Percentiles rank a stretch among this genome's conserved stretches.
phyloP scores from a whole-genome alignment of 2,888 invertebrate species.

The Itoplectis maculator region DNA sequence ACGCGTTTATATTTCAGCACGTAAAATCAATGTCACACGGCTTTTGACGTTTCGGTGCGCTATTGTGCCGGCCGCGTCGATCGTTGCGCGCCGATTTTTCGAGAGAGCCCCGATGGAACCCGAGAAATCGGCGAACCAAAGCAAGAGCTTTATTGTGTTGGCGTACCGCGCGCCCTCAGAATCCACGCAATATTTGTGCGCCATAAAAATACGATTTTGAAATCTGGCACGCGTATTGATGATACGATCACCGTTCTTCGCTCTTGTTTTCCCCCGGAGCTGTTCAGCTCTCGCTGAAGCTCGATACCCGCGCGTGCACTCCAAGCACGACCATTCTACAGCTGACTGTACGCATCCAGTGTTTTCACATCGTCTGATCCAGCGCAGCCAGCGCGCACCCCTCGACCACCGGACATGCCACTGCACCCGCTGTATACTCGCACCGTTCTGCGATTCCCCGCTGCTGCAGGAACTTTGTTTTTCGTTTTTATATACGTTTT shows the following conservation, averaged over 20 bases:
- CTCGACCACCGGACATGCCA: neutral
- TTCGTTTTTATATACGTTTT: slow-evolving; percentile 3
- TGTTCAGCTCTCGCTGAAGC: neutral
- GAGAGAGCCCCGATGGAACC: slow-evolving; percentile 18
- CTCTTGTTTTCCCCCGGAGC: slow-evolving; percentile 26
- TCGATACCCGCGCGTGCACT: slow-evolving; percentile 1
- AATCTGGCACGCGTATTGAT: slow-evolving; percentile 31
- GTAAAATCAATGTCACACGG: slow-evolving; percentile 74
- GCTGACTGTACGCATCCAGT: slow-evolving; percentile 20
- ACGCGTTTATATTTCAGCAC: slow-evolving; percentile 71
- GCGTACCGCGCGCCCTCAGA: slow-evolving; percentile 7
- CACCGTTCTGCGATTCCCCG: neutral
- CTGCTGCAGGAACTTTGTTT: slow-evolving; percentile 11
- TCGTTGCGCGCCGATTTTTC: slow-evolving; percentile 16
- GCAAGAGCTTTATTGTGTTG: slow-evolving; percentile 40
- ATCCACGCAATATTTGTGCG: slow-evolving; percentile 51
- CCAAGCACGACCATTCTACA: neutral
- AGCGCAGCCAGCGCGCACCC: slow-evolving; percentile 1
- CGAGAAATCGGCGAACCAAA: slow-evolving; percentile 26
- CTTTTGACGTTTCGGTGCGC: slow-evolving; percentile 58
- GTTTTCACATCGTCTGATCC: slow-evolving; percentile 41
- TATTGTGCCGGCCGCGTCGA: slow-evolving; percentile 46
- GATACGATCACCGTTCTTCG: slow-evolving; percentile 52
- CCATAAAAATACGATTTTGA: slow-evolving; percentile 62
- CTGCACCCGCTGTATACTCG: neutral